A percentile compares a stretch with the other conserved stretches of the same genome.
phyloP scores from a whole-genome alignment of 2,888 invertebrate species.

The Anagyrus pseudococci region DNA sequence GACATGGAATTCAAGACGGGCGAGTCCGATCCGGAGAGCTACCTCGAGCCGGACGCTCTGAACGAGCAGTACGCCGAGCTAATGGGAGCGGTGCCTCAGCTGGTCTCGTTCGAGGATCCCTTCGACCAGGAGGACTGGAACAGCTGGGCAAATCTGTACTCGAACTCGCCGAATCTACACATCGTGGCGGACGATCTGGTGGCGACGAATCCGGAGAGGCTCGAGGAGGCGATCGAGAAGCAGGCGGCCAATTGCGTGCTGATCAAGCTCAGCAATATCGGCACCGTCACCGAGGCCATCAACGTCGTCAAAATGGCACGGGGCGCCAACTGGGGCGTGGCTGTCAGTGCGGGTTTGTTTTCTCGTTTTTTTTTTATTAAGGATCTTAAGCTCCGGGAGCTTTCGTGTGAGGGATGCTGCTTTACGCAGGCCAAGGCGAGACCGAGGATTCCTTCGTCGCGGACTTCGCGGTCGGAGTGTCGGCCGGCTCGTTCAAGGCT shows the following conservation, averaged over 20 bases:
- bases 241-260: conserved; percentile 51
- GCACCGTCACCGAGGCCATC: conserved; percentile 54
- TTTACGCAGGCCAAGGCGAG: conserved; percentile 46
- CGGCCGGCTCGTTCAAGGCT: conserved; percentile 52
- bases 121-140: conserved; percentile 56
- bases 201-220: conserved; percentile 51
- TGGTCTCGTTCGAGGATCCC: conserved; percentile 57
- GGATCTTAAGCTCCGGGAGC: too few species aligned
- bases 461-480: conserved; percentile 54
- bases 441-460: conserved; percentile 56
- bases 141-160: conserved; percentile 50
- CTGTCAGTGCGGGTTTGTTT: conserved; percentile 44
- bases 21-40: conserved; percentile 53
- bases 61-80: conserved; percentile 50
- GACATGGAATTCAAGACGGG: conserved; percentile 54
- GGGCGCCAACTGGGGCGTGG: conserved; percentile 49
- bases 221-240: conserved; percentile 52
- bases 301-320: conserved; percentile 50
- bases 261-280: conserved; percentile 50
- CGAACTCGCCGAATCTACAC: conserved; percentile 45
- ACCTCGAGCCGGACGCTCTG: conserved; percentile 49
- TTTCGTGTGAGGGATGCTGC: too few species aligned
- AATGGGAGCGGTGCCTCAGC: conserved; percentile 46
- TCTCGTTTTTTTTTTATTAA: not conserved
- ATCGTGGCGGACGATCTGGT: conserved; percentile 53